A percentile compares a stretch with the other conserved stretches of the same genome.
phyloP scores from a whole-genome alignment of 2,797 vertebrate genomes.

The Pangasius krempfi region DNA sequence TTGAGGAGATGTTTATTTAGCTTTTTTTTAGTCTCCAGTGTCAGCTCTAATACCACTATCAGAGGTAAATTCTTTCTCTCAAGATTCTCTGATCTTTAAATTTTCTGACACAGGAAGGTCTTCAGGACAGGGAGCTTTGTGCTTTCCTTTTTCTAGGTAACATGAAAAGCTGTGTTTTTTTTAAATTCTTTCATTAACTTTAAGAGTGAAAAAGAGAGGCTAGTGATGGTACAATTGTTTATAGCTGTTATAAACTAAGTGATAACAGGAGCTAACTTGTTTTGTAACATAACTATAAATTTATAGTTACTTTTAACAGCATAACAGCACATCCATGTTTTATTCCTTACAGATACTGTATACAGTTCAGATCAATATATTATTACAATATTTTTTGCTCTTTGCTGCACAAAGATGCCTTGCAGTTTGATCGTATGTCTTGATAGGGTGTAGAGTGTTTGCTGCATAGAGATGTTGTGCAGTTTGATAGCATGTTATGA shows the following conservation, averaged over 20 bases:
- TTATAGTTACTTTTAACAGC: neutral
- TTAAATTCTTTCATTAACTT: neutral
- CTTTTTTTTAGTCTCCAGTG: neutral
- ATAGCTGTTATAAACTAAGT: neutral
- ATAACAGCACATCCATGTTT: neutral
- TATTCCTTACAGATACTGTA: neutral
- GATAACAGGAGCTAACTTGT: neutral
- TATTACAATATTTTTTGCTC: neutral
- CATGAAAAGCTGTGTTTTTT: neutral
- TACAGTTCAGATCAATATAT: neutral
- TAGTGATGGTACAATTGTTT: neutral
- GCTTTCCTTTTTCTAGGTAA: neutral
- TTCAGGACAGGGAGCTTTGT: neutral
- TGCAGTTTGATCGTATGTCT: neutral
- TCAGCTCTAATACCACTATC: neutral
- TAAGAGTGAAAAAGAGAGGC: neutral
- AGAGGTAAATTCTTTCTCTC: neutral
- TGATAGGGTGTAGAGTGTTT: neutral
- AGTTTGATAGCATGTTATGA: slow-evolving; percentile 63
- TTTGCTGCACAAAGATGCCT: neutral
- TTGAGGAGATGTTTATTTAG: neutral
- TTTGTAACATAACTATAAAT: neutral
- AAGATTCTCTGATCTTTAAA: too few relatives aligned
- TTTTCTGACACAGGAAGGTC: neutral
- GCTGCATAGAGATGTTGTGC: slow-evolving; percentile 31